phyloP scores from a whole-genome alignment of 1,140 invertebrate species.

The Drosophila teissieri region DNA sequence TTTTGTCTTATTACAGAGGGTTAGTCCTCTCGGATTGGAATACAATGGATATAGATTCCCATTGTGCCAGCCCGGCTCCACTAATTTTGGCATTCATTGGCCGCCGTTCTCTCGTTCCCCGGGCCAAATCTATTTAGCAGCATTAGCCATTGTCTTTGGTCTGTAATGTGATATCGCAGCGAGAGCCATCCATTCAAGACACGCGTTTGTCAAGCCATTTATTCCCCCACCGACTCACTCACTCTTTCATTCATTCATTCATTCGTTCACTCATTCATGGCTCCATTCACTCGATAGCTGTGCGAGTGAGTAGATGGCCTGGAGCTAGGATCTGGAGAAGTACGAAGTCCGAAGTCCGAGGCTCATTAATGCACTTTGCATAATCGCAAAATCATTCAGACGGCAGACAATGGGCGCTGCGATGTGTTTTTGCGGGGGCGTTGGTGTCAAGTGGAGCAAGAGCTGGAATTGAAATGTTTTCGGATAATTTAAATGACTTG shows the following conservation, averaged over 20 bases:
- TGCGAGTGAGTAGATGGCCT: constrained; percentile 11
- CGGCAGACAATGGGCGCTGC: constrained; percentile 41
- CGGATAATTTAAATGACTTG: constrained; percentile 83
- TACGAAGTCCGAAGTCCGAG: constrained; percentile 52
- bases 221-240: constrained; percentile 23
- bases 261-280: not conserved
- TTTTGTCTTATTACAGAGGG: not conserved
- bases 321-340: constrained; percentile 27
- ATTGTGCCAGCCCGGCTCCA: constrained; percentile 10
- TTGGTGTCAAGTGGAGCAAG: constrained; percentile 31
- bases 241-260: constrained; percentile 46
- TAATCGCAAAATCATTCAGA: constrained; percentile 82
- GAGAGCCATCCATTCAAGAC: constrained; percentile 48
- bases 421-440: constrained; percentile 27
- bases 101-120: not conserved
- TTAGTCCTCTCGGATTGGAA: not conserved
- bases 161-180: constrained; percentile 63
- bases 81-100: constrained; percentile 46
- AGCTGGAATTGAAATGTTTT: constrained; percentile 79
- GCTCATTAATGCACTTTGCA: constrained; percentile 81
- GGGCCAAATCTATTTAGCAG: constrained; percentile 37
- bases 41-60: constrained; percentile 1
- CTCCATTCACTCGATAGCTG: constrained; percentile 21
- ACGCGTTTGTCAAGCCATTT: constrained; percentile 44
- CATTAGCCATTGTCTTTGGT: constrained; percentile 60